Conservation (phyloP, 2,888 invertebrate genomes). For the Amphimallon solstitiale region DNA sequence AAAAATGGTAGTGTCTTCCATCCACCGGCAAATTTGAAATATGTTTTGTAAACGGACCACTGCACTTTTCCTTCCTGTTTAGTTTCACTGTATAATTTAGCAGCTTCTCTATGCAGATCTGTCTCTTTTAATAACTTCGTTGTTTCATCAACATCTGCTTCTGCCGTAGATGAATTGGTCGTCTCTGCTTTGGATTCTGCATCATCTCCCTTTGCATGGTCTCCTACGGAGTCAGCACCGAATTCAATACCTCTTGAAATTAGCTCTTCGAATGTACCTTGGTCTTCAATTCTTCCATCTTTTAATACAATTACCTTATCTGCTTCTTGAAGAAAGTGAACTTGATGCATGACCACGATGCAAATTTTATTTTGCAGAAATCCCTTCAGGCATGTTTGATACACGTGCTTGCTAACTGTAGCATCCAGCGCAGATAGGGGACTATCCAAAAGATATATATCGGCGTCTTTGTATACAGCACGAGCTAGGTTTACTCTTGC, state of each 20-base stretch:
- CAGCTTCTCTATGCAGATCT: conserved; percentile 3
- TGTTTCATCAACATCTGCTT: conserved; percentile 28
- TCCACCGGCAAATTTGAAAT: conserved; percentile 50
- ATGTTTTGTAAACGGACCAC: conserved; percentile 47
- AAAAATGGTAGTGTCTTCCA: conserved; percentile 46
- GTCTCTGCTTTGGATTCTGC: not conserved
- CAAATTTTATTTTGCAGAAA: conserved; percentile 67
- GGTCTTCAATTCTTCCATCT: conserved; percentile 60
- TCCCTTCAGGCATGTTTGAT: conserved; percentile 74
- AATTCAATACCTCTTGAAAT: conserved; percentile 24
- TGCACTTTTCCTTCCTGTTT: conserved; percentile 50
- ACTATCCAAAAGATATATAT: conserved; percentile 80
- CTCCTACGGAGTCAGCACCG: conserved; percentile 34
- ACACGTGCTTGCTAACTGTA: conserved; percentile 74
- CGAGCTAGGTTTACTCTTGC: conserved; percentile 81
- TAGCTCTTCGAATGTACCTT: conserved; percentile 33
- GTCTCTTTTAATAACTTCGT: conserved; percentile 18
- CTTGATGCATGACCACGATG: conserved; percentile 73
- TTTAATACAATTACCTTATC: conserved; percentile 67
- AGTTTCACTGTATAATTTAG: conserved; percentile 31
- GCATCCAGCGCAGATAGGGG: conserved; percentile 82
- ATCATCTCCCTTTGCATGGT: conserved; percentile 28
- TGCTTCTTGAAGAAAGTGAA: conserved; percentile 66
- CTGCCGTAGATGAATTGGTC: not conserved
- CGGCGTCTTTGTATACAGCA: conserved; percentile 77